phyloP scores from a whole-genome alignment of 2,888 invertebrate species.

The Meteorus colon region DNA sequence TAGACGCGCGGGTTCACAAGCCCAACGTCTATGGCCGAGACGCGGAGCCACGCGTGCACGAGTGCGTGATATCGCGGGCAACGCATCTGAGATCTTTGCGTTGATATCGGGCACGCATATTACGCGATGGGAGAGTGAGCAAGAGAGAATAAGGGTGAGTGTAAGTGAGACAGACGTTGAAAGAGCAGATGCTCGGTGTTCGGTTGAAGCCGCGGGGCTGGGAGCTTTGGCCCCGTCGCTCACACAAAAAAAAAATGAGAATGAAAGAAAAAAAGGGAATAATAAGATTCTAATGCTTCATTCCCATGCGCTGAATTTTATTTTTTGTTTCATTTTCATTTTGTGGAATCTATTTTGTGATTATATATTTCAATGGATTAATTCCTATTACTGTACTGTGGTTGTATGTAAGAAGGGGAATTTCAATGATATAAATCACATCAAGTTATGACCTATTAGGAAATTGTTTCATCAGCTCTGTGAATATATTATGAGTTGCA shows the following conservation, averaged over 20 bases:
- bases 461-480: constrained; percentile 34
- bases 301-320: constrained; percentile 21
- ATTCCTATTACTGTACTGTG: too few species aligned
- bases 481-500: background rate
- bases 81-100: constrained; percentile 67
- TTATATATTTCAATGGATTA: background rate
- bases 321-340: background rate
- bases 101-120: constrained; percentile 71
- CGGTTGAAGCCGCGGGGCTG: constrained; percentile 39
- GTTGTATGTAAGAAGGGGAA: too few species aligned
- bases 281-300: constrained; percentile 32
- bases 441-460: background rate
- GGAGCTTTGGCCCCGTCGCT: constrained; percentile 2
- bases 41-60: constrained; percentile 66
- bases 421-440: background rate
- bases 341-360: background rate
- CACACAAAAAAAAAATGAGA: constrained; percentile 5
- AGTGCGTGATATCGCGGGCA: constrained; percentile 65
- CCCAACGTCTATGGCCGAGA: constrained; percentile 36
- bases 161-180: constrained; percentile 40
- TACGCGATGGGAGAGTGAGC: constrained; percentile 53
- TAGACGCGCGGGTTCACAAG: constrained; percentile 32
- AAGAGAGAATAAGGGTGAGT: constrained; percentile 38
- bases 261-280: constrained; percentile 10
- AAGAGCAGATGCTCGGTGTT: constrained; percentile 44